Percentiles rank a stretch among this genome's conserved stretches.
Evolutionary conservation across 2,888 invertebrate species (phyloP).

Genomic region (Odontomyia ornata): DNA sequence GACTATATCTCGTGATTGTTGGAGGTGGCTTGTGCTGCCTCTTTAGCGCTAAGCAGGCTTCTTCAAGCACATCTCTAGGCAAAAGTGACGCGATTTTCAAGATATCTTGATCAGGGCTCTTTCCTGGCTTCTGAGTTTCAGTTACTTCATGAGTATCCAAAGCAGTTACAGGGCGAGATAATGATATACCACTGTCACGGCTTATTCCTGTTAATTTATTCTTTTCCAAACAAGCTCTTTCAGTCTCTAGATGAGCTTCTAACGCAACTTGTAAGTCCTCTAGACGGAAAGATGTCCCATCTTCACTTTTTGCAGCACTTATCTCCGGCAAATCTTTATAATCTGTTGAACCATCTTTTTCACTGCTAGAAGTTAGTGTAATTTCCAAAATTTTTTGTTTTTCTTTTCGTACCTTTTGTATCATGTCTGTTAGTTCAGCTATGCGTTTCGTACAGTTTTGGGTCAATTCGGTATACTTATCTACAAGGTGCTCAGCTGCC

Average conservation of each 20-base stretch:
- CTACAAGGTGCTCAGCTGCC: constrained; percentile 48
- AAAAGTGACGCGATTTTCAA: constrained; percentile 54
- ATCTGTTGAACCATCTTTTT: constrained; percentile 61
- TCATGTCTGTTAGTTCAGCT: constrained; percentile 67
- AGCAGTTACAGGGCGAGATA: constrained; percentile 61
- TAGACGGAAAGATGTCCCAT: constrained; percentile 6
- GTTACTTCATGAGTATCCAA: constrained; percentile 54
- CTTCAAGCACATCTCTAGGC: not conserved
- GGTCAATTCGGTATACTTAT: constrained; percentile 66
- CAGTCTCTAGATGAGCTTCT: constrained; percentile 30
- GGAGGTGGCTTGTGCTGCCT: constrained; percentile 55
- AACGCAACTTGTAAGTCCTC: not conserved
- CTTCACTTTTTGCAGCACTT: constrained; percentile 42
- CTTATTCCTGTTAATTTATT: constrained; percentile 59
- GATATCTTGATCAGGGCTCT: constrained; percentile 58
- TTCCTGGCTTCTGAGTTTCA: constrained; percentile 37
- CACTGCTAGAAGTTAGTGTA: constrained; percentile 60
- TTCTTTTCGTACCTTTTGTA: constrained; percentile 69
- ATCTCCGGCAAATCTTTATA: constrained; percentile 59
- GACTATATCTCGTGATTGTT: constrained; percentile 60
- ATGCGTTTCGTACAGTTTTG: constrained; percentile 69
- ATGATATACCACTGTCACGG: constrained; percentile 62
- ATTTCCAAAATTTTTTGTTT: constrained; percentile 65
- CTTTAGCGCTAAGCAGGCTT: not conserved
- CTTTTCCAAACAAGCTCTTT: constrained; percentile 54